Evolutionary conservation across 1,140 invertebrate species (phyloP), one percentile per base, ranked within the genome.

Genomic region (Physella acuta): DNA sequence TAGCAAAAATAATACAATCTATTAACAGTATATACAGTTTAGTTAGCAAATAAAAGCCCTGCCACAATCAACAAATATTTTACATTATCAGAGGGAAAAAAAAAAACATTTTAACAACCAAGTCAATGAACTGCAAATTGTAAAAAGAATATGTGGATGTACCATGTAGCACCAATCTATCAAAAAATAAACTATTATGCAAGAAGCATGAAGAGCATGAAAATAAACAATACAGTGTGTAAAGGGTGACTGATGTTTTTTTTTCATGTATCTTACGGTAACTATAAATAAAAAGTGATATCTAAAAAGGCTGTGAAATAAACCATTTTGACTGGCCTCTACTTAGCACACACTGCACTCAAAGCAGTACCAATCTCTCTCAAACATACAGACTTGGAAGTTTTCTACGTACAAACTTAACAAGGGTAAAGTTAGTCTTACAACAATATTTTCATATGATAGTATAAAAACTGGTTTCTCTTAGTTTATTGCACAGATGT

Each of bases 281-380:
- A 44, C 39, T 26, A 55, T 55, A 44, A 44, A 44, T 11, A 44
- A 44, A 44, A 44, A 20, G 39, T 44, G 39, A 44, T 20, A 11
- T 44, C 20, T 44, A 44, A 8, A 44, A 44, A 44, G 39, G 39
- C 20, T 20, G 20, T 44, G 39, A 44, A 44, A 11, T 44, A 11
- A 60, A 3, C 11, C 2, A 33, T 31, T 16, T 24, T 68, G 65
- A 68, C 65, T 70, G 68, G 68, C 59, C 68, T 62, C 59, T 62
- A 70, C 58, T 70, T 71, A 71, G 61, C 61, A 44, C 62, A 65
- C 51, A 33, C 62, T 71, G 63, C 61, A 60, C 61, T 71, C 61
- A 65, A 58, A 16, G 49, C 61, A 66, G 30, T 31, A 33, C n/a
- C 53, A 71, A 59, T 4, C 36, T 30, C 34, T 31, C 58, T 30